A percentile compares a stretch with the other conserved stretches of the same genome.
Evolutionary conservation across 2,797 vertebrate genomes (phyloP).

Genomic region (Xiphorhynchus erythropygius): DNA sequence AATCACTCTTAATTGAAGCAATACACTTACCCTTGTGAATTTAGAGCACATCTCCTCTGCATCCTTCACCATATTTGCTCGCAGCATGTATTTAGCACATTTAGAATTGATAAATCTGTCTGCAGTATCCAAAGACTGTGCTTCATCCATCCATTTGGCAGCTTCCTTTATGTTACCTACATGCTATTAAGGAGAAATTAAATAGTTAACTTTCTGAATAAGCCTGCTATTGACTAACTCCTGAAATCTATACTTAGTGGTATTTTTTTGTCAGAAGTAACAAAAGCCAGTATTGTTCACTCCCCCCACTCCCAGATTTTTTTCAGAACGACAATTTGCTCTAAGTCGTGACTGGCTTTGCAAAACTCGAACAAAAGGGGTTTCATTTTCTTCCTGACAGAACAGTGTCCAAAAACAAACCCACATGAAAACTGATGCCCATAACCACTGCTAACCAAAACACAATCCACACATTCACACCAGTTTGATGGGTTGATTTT

Average conservation of each 20-base stretch:
- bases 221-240: not conserved
- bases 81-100: conserved; percentile 82
- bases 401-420: not conserved
- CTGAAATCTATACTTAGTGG: not conserved
- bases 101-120: conserved; percentile 83
- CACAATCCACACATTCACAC: not conserved
- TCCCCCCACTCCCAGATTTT: not conserved
- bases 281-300: not conserved
- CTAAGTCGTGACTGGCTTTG: not conserved
- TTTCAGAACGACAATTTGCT: not conserved
- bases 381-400: not conserved
- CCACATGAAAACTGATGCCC: not conserved
- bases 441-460: not conserved
- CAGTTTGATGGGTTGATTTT: not conserved
- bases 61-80: conserved; percentile 81
- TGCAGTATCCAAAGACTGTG: conserved; percentile 82
- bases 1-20: not conserved
- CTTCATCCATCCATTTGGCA: conserved; percentile 83
- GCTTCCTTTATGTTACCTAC: conserved; percentile 81
- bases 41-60: conserved; percentile 83
- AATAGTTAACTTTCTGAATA: not conserved
- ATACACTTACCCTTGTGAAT: conserved; percentile 77
- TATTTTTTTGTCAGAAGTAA: not conserved
- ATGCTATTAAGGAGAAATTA: conserved; percentile 65
- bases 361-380: not conserved